Percentiles rank a stretch among this genome's conserved stretches.
Conservation (phyloP, 2,797 vertebrate species). For the Mormyrus proboscirostris region DNA sequence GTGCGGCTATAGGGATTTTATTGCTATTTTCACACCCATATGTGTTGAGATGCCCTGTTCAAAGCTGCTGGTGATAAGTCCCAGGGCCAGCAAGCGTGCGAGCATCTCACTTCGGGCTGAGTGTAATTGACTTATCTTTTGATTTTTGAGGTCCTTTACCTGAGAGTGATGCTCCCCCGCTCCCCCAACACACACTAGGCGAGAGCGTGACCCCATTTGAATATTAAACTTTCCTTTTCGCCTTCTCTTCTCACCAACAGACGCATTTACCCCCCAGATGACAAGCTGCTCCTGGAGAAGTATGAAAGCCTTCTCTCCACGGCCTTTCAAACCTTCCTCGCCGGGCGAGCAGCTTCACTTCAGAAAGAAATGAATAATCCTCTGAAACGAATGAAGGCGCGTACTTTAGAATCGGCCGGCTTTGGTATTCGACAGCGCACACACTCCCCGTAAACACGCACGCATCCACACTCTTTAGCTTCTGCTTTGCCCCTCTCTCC, state of each 20-base stretch:
- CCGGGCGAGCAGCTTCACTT: conserved; percentile 93
- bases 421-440: conserved; percentile 24
- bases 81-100: neutral
- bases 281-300: conserved; percentile 94
- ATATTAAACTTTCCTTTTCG: conserved; percentile 32
- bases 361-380: conserved; percentile 98
- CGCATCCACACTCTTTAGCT: conserved; percentile 26
- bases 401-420: conserved; percentile 56
- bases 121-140: conserved; percentile 26
- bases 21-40: conserved; percentile 29
- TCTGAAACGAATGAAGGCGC: conserved; percentile 98
- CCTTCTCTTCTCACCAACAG: conserved; percentile 51
- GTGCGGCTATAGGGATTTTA: conserved; percentile 41
- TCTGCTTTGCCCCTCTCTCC: conserved; percentile 49
- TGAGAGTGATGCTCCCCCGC: conserved; percentile 33
- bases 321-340: conserved; percentile 97
- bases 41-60: neutral
- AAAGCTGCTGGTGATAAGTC: conserved; percentile 43
- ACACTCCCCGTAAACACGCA: neutral
- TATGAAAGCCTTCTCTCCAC: conserved; percentile 91
- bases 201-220: conserved; percentile 17
- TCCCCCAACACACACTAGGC: conserved; percentile 6
- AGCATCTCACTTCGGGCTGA: conserved; percentile 31
- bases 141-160: conserved; percentile 12
- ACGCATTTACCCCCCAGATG: conserved; percentile 97